phyloP scores from a whole-genome alignment of 2,797 vertebrate genomes.

The Protonibea diacanthus region DNA sequence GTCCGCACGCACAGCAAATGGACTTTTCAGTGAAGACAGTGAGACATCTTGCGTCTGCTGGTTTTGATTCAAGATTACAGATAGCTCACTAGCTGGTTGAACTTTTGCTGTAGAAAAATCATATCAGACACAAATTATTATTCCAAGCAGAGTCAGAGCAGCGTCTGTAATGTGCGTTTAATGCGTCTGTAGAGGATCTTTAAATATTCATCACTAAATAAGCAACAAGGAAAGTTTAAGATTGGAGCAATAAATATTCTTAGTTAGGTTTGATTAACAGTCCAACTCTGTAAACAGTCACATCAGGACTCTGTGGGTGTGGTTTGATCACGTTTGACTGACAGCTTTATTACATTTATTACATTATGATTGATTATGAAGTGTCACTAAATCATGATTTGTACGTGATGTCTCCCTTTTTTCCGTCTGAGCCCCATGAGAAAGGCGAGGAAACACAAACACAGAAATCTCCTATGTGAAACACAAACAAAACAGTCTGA shows the following conservation, averaged over 20 bases:
- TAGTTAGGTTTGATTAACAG: not conserved
- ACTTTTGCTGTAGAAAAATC: not conserved
- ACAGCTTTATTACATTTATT: not conserved
- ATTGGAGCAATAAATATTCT: not conserved
- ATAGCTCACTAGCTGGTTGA: too few relatives aligned
- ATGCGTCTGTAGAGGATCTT: not conserved
- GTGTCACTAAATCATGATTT: not conserved
- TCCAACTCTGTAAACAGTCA: not conserved
- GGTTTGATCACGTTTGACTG: not conserved
- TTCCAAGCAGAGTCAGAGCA: too few relatives aligned
- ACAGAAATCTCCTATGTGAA: not conserved
- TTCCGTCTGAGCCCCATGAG: not conserved
- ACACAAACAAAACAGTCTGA: not conserved
- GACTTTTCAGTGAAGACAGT: not conserved
- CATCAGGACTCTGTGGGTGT: not conserved
- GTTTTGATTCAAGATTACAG: too few relatives aligned
- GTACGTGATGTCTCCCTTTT: not conserved
- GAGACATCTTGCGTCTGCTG: not conserved
- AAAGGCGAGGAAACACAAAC: not conserved
- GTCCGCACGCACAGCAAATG: not conserved
- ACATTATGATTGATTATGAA: not conserved
- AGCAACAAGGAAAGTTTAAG: not conserved
- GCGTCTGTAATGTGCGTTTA: not conserved
- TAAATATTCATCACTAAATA: constrained; percentile 1
- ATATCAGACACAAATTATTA: not conserved